Evolutionary conservation across 2,888 invertebrate genomes (phyloP).

Genomic region (Cybosia mesomella): DNA sequence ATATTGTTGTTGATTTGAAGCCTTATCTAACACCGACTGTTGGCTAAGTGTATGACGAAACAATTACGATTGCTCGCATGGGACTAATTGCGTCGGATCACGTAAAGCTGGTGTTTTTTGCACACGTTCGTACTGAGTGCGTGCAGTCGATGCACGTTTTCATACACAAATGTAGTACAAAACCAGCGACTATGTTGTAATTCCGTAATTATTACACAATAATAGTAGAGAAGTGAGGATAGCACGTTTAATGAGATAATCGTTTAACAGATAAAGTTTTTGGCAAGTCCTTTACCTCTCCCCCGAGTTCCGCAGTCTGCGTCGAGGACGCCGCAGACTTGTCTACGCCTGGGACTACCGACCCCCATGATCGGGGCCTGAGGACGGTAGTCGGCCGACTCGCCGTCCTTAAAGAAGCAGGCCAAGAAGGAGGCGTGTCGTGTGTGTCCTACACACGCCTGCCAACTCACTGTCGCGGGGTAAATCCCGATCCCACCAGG

Average conservation of each 20-base stretch:
- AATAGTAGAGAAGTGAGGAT: slow-evolving; percentile 53
- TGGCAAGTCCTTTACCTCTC: neutral
- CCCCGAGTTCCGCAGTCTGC: no score
- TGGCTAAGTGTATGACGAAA: slow-evolving; percentile 76
- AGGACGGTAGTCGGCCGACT: no score
- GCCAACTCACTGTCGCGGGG: no score
- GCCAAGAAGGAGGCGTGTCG: no score
- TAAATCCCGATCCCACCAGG: no score
- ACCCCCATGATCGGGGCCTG: no score
- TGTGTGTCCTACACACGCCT: no score
- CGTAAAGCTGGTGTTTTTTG: slow-evolving; percentile 61
- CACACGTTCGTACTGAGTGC: slow-evolving; percentile 45
- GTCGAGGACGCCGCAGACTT: no score
- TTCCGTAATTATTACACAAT: slow-evolving; percentile 67
- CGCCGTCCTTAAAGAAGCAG: no score
- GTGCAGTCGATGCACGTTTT: slow-evolving; percentile 60
- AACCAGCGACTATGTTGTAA: slow-evolving; percentile 57
- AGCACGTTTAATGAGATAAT: slow-evolving; percentile 32
- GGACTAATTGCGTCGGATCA: slow-evolving; percentile 69
- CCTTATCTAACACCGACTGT: slow-evolving; percentile 62
- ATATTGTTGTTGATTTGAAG: slow-evolving; percentile 33
- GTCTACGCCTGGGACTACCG: no score
- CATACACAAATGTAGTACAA: slow-evolving; percentile 62
- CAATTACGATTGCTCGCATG: slow-evolving; percentile 68
- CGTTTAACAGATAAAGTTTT: slow-evolving; percentile 23